These are phyloP conservation scores for Meloidogyne floridensis DNA, from an alignment of 1,140 invertebrate genomes.

Conservation along the genomic window DNA sequence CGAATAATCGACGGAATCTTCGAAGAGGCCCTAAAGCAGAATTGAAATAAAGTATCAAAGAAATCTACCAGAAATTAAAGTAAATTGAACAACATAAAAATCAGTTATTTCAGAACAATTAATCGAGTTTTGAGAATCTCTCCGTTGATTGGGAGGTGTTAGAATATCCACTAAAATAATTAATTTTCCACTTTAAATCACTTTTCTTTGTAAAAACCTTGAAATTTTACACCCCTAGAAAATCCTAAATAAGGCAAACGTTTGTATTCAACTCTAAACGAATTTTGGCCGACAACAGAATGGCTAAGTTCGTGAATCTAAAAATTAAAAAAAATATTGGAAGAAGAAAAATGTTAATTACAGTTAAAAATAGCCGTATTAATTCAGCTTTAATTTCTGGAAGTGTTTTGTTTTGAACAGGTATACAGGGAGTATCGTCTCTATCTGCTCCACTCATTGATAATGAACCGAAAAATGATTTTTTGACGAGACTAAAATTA, in stretches of 20 bases:
- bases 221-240: slow-evolving; percentile 63
- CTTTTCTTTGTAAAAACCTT: slow-evolving; percentile 42
- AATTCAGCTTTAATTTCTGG: slow-evolving; percentile 95
- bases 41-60: background rate
- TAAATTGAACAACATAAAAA: slow-evolving; percentile 32
- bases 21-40: background rate
- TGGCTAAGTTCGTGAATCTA: slow-evolving; percentile 96
- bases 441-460: slow-evolving; percentile 58
- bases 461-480: slow-evolving; percentile 67
- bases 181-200: background rate
- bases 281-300: slow-evolving; percentile 94
- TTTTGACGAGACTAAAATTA: slow-evolving; percentile 76
- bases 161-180: slow-evolving; percentile 19
- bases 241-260: slow-evolving; percentile 76
- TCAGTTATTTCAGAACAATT: background rate
- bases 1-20: slow-evolving; percentile 24
- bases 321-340: background rate
- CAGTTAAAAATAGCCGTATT: slow-evolving; percentile 95
- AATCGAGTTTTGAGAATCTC: background rate
- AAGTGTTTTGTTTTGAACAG: slow-evolving; percentile 90
- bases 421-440: slow-evolving; percentile 84
- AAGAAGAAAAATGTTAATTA: slow-evolving; percentile 68
- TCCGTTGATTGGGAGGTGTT: slow-evolving; percentile 18
- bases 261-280: slow-evolving; percentile 95
- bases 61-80: slow-evolving; percentile 19